Evolutionary conservation across 2,888 invertebrate species (phyloP).

Genomic region (Dendrolimus pini): DNA sequence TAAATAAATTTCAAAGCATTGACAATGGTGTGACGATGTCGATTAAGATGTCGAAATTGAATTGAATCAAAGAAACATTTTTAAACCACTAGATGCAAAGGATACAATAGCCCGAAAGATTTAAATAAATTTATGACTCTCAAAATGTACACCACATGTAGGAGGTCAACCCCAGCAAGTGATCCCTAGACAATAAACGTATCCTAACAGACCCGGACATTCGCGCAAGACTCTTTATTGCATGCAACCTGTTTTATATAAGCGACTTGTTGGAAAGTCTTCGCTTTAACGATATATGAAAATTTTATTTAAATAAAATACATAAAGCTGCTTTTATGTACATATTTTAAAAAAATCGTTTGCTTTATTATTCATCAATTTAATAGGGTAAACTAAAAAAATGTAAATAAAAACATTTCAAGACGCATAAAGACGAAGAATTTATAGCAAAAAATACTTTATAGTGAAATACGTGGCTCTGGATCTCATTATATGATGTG

Average conservation of each 20-base stretch:
- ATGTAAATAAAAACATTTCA: no score
- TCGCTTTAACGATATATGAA: conserved; percentile 41
- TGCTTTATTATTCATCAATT: no score
- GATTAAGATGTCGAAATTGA: background rate
- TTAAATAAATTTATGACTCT: background rate
- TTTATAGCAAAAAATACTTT: no score
- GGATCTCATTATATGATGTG: conserved; percentile 55
- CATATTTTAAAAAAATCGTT: no score
- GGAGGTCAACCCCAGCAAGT: conserved; percentile 34
- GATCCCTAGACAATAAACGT: conserved; percentile 56
- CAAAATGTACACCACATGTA: background rate
- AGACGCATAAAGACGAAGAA: no score
- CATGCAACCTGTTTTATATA: conserved; percentile 54
- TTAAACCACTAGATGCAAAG: background rate
- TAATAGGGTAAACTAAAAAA: no score
- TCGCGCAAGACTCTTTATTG: conserved; percentile 58
- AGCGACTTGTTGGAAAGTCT: background rate
- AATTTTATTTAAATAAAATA: conserved; percentile 28
- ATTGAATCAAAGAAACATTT: background rate
- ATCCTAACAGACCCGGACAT: conserved; percentile 58
- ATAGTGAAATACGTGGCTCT: conserved; percentile 11
- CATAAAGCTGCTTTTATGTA: no score
- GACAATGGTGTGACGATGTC: background rate
- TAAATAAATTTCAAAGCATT: background rate
- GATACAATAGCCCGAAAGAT: background rate